Evolutionary conservation across 1,140 invertebrate species (phyloP), one percentile per base, ranked within the genome.

Genomic region (Euschistus heros): DNA sequence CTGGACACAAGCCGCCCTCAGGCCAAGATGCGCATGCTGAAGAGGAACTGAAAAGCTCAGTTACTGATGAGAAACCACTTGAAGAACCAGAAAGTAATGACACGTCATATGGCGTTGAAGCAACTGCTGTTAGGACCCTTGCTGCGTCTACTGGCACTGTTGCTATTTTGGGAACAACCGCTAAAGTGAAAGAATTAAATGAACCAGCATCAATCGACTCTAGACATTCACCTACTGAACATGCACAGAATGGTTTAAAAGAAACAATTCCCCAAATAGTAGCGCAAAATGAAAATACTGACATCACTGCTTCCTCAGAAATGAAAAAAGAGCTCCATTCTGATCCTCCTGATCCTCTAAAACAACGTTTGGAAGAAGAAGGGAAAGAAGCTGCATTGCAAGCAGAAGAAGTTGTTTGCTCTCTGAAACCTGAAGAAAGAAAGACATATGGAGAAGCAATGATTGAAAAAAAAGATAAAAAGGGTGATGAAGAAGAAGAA

Each of bases 81-180:
- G 66, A 70, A 63, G 67, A 68, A 54, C 69, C 67, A 0, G 67
- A 70, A 50, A 68, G 67, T 37, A 67, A 67, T 42, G 69, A 70
- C 37, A 70, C 69, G 5, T 68, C 67, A 3, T 68, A 70, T 6
- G 70, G 70, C 17, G 70, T 71, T n/a, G 70, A 72, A 66, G 71
- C 72, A 0, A 73, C 71, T 0, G 70, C 71, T 0, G 68, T 71
- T 10, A 47, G 69, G 10, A 69, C 68, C 4, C 50, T 73, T 13
- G 72, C 70, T 0, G 70, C 72, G 0, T 67, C 67, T 18, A 71
- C 71, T 10, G 69, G 71, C 0, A 70, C 71, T 2, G 72, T 73
- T 20, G 71, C 72, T 10, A 73, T 72, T 33, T 44, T 72, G 18
- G 69, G 69, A 2, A 72, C 70, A 2, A 73, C 71, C 4, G 72